phyloP scores from a whole-genome alignment of 1,140 invertebrate genomes.

The Myzus persicae region DNA sequence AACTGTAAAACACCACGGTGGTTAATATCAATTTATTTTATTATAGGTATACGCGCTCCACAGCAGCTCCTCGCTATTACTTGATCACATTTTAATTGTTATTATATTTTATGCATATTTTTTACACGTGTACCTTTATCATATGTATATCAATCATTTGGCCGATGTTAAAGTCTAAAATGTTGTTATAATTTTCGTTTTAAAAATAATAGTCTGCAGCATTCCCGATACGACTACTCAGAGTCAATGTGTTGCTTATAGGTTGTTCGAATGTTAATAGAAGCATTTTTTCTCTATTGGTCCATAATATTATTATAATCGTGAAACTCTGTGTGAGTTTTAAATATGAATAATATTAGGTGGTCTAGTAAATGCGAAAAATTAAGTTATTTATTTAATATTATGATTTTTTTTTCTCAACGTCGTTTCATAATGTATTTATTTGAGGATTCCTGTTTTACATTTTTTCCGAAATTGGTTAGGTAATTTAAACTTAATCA shows the following conservation, averaged over 20 bases:
- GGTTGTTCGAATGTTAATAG: neutral
- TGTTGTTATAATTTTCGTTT: neutral
- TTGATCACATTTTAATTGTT: neutral
- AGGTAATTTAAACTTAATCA: neutral
- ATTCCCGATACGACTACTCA: too few relatives aligned
- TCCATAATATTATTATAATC: neutral
- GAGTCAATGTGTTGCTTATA: neutral
- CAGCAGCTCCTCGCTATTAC: neutral
- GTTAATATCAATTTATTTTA: neutral
- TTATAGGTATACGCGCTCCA: too few relatives aligned
- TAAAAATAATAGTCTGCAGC: neutral
- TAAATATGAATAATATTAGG: neutral
- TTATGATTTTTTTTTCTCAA: too few relatives aligned
- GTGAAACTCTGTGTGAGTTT: neutral
- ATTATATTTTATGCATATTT: neutral
- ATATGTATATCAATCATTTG: neutral
- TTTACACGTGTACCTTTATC: neutral
- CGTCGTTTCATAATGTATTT: neutral
- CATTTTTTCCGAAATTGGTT: neutral
- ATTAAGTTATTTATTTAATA: neutral
- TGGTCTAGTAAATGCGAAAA: neutral
- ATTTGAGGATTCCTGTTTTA: neutral
- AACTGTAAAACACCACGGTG: slow-evolving; percentile 27
- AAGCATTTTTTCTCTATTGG: neutral
- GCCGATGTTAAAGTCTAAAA: neutral